Evolutionary conservation across 1,140 invertebrate species (phyloP), one percentile per base, ranked within the genome.

Genomic region (Tetranychus cinnabarinus): DNA sequence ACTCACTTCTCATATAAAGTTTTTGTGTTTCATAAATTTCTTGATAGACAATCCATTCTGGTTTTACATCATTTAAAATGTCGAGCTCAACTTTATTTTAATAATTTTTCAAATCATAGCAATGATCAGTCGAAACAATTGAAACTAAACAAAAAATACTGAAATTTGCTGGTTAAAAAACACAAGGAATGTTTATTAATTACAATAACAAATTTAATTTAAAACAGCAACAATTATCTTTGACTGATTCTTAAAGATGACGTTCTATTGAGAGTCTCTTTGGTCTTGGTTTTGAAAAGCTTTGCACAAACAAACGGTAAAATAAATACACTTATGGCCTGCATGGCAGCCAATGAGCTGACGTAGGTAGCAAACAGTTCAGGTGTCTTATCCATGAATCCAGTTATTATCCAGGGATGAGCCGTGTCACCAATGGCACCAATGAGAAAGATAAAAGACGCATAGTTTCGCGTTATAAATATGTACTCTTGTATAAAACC

Each of bases 21-120:
- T 85, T 88, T 31, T 12, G 31, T 8, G 58, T 39, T 72, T 97
- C 88, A 65, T 86, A 86, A 36, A 96, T 75, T 71, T 97, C 88
- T 73, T 97, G 91, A 73, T 90, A 99, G 34, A 95, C 78, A 13
- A 98, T 79, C 82, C 83, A 97, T 65, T 92, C 82, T 0, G 90
- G 89, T 63, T 78, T 74, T 68, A 79, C 80, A 23, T 77, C 77
- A 61, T 70, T n/a, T n/a, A n/a, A n/a, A n/a, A n/a, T n/a, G n/a
- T n/a, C 23, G 23, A 23, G 23, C 0, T 23, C 23, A 23, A 23
- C 23, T 0, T 23, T 23, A 23, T 23, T 23, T 23, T 23, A 23
- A 23, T 23, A 23, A 23, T 23, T 23, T 23, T 23, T 23, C 0
- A 23, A 23, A 23, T 23, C 23, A 0, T 23, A 23, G 0, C 23